Base-by-base conservation (phyloP, 2,888 invertebrate species). In the Theretra japonica region DNA sequence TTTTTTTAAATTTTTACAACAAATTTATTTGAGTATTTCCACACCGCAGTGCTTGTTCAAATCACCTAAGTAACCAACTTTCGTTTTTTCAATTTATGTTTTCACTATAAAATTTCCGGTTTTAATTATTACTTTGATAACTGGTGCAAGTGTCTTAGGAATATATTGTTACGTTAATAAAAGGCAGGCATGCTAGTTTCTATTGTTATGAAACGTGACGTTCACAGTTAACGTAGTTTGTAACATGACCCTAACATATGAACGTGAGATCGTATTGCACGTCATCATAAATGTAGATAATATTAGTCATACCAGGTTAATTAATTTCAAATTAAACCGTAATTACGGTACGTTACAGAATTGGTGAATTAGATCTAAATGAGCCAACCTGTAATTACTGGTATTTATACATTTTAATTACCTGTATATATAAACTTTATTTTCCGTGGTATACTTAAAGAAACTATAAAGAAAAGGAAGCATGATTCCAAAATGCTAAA, bases 1-100 rank as follows among this genome's bases (percentile, higher is more conserved):
- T 89, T 81, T 76, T 79, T 77, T 72, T 60, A n/a, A 28, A 28
- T 69, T 69, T 53, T n/a, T n/a, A 19, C 17, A n/a, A n/a, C 53
- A 60, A 25, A 53, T 58, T 69, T 23, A n/a, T 30, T 48, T 53
- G 33, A 15, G n/a, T 71, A 50, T 28, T 56, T 50, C 0, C 23
- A 23, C 8, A 23, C 28, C 11, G n/a, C 23, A 60, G n/a, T 41
- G n/a, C 3, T 11, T 19, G 21, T 7, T n/a, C 21, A 19, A 28
- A 70, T 23, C 70, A 48, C n/a, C 56, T 21, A 56, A 56, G 21
- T 21, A 17, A 33, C 17, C n/a, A 33, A 25, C 7, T 58, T 23
- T 70, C 17, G n/a, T 59, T 25, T 58, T 60, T 8, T 62, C 11
- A 41, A 41, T 4, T 21, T 3, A 65, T 65, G 21, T 41, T 41